Conservation (phyloP, 2,797 vertebrate species). For the Pachyuromys duprasi region DNA sequence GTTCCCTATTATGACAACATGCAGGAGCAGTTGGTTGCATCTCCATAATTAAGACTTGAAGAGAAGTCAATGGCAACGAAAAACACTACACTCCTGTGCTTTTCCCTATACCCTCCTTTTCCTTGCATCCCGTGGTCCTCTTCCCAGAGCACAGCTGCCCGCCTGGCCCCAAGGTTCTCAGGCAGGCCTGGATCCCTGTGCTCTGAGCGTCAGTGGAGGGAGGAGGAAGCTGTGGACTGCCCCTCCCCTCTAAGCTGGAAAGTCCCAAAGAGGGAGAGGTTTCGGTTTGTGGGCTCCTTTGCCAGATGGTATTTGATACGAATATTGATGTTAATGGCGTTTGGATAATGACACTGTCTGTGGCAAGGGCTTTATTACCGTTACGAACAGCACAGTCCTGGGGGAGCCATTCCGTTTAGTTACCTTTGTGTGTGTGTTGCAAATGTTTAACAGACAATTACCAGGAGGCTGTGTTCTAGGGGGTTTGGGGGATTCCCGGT, state of each 20-base stretch:
- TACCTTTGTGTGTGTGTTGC: conserved; percentile 72
- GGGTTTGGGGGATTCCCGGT: conserved; percentile 29
- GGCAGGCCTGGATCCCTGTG: not conserved
- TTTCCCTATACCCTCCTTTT: not conserved
- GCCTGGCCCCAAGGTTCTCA: not conserved
- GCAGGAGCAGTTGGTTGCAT: conserved; percentile 70
- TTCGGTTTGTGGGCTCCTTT: conserved; percentile 43
- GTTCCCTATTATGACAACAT: conserved; percentile 75
- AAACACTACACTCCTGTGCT: conserved; percentile 38
- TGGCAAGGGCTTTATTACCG: conserved; percentile 66
- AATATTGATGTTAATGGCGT: conserved; percentile 76
- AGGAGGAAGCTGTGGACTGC: not conserved
- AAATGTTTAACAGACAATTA: conserved; percentile 75
- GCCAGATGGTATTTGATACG: conserved; percentile 79
- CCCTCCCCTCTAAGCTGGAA: conserved; percentile 3
- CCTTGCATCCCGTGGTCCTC: not conserved
- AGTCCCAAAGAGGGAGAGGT: conserved; percentile 43
- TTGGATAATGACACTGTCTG: conserved; percentile 74
- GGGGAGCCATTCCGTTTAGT: conserved; percentile 74
- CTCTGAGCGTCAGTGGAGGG: not conserved
- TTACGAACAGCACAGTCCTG: conserved; percentile 59
- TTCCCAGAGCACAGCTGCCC: not conserved
- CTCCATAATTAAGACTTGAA: conserved; percentile 81
- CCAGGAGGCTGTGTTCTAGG: conserved; percentile 54
- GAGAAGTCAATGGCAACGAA: conserved; percentile 72